Evolutionary conservation across 2,888 invertebrate species (phyloP).

Genomic region (Seira sanloemensis): DNA sequence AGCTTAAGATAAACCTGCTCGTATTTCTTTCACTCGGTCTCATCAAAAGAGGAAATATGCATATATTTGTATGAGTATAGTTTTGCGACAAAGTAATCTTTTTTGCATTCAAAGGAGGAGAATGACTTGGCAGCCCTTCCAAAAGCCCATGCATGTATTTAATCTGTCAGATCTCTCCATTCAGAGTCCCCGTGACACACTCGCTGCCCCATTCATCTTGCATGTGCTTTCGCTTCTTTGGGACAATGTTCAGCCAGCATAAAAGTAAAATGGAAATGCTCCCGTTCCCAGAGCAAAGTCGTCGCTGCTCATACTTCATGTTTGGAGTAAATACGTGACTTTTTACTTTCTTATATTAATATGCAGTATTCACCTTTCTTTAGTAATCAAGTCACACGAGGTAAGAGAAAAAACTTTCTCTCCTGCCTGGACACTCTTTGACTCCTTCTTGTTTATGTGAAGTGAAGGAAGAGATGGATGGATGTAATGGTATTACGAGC

Average conservation of each 20-base stretch:
- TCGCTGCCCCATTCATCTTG: not conserved
- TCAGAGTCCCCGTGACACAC: not conserved
- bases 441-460: too few relatives aligned
- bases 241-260: not conserved
- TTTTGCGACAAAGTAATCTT: too few relatives aligned
- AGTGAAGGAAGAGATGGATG: not conserved
- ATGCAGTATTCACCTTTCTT: not conserved
- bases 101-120: too few relatives aligned
- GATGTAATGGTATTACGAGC: too few relatives aligned
- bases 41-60: too few relatives aligned
- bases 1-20: too few relatives aligned
- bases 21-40: too few relatives aligned
- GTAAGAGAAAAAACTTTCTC: not conserved
- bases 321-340: constrained; percentile 11
- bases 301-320: not conserved
- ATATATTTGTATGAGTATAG: too few relatives aligned
- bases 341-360: not conserved
- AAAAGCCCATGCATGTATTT: not conserved
- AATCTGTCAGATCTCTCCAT: not conserved
- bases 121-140: too few relatives aligned
- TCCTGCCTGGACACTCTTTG: too few relatives aligned
- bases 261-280: not conserved
- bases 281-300: too few relatives aligned
- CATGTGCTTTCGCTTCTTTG: not conserved
- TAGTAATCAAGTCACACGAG: not conserved